Percentiles rank a stretch among this genome's conserved stretches.
Evolutionary conservation across 1,140 invertebrate genomes (phyloP).

Genomic region (Micrasema minimum): DNA sequence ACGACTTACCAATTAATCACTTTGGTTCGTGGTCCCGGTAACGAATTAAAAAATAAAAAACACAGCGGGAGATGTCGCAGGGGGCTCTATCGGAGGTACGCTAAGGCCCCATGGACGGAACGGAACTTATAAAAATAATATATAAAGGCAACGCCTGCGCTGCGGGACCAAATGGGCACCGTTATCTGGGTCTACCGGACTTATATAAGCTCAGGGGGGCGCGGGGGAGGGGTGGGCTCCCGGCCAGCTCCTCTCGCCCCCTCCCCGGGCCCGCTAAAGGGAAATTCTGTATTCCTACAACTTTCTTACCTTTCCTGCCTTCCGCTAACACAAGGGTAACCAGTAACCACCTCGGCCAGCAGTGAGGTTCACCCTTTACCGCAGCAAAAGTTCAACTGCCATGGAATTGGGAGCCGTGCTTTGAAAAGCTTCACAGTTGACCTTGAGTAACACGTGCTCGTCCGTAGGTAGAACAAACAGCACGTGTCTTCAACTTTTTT

Average conservation of each 20-base stretch:
- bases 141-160: constrained; percentile 62
- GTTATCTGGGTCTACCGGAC: constrained; percentile 58
- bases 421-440: no score
- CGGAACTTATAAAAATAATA: constrained; percentile 56
- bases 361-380: no score
- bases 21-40: constrained; percentile 43
- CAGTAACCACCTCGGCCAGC: no score
- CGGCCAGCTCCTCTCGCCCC: constrained; percentile 58
- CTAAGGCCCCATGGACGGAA: constrained; percentile 53
- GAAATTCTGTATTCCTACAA: neutral
- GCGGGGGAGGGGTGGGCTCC: constrained; percentile 58
- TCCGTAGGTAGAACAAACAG: no score
- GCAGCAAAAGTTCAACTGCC: no score
- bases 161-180: constrained; percentile 65
- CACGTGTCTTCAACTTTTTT: no score
- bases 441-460: no score
- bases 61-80: constrained; percentile 38
- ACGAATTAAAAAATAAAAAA: constrained; percentile 39
- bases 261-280: constrained; percentile 1
- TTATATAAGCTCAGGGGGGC: constrained; percentile 66
- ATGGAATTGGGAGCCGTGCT: no score
- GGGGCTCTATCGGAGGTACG: constrained; percentile 48
- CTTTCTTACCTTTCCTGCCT: neutral
- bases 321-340: neutral
- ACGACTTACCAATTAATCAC: constrained; percentile 48